Percentiles rank a stretch among this genome's conserved stretches.
These are phyloP conservation scores for Cynopterus sphinx DNA, from an alignment of 2,797 vertebrate species.

Conservation along the genomic window DNA sequence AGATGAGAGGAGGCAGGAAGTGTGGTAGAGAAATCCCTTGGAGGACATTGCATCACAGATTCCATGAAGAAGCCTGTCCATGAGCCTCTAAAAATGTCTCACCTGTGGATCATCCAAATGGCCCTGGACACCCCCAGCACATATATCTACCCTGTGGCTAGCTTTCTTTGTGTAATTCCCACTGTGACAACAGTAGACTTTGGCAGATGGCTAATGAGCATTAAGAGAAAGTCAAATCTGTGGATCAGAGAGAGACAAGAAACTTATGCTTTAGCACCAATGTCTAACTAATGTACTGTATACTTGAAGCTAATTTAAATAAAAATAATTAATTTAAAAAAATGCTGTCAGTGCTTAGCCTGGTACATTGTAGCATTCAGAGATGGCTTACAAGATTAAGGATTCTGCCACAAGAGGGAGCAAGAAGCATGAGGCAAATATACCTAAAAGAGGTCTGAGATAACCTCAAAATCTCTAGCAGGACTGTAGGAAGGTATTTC, in stretches of 20 bases:
- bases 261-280: not conserved
- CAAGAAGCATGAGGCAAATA: not conserved
- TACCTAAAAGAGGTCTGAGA: not conserved
- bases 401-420: not conserved
- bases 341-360: not conserved
- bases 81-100: not conserved
- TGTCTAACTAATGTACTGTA: too few species aligned
- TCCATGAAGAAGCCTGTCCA: not conserved
- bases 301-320: too few species aligned
- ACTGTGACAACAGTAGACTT: not conserved
- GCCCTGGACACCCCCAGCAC: not conserved
- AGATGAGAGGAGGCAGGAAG: not conserved
- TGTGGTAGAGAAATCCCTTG: not conserved
- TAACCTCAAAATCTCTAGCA: not conserved
- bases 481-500: not conserved
- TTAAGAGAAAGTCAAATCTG: not conserved
- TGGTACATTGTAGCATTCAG: not conserved
- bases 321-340: not conserved
- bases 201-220: not conserved
- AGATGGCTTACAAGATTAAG: not conserved
- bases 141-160: too few species aligned
- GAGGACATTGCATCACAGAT: not conserved
- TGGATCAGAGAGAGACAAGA: not conserved
- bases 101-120: not conserved
- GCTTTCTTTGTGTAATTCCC: not conserved